A percentile compares a stretch with the other conserved stretches of the same genome.
These are phyloP conservation scores for Mesembrinibis cayennensis DNA, from an alignment of 2,113 vertebrate species.

Conservation along the genomic window DNA sequence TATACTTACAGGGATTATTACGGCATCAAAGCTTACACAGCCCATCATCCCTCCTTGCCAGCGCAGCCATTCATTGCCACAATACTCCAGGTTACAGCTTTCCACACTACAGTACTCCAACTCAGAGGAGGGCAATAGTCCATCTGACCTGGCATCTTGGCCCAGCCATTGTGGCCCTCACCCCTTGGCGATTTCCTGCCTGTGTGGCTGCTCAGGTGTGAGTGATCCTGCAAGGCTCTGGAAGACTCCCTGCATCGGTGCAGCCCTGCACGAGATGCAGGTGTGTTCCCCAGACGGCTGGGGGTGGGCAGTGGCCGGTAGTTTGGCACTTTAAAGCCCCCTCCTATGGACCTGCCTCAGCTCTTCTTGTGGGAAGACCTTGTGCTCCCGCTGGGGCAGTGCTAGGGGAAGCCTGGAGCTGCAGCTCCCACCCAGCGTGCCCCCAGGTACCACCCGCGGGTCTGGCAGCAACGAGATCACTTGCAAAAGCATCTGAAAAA, in stretches of 20 bases:
- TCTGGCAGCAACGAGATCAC: neutral
- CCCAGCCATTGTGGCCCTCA: too few species aligned
- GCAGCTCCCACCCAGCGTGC: neutral
- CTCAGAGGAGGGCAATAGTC: neutral
- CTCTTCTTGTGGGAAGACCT: neutral
- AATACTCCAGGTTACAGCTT: neutral
- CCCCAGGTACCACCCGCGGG: neutral
- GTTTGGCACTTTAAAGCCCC: neutral
- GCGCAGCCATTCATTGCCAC: neutral
- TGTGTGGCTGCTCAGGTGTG: fast-evolving
- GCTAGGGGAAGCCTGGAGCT: neutral
- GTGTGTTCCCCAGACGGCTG: neutral
- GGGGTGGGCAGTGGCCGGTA: too few species aligned
- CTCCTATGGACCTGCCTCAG: neutral
- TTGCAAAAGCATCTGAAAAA: neutral
- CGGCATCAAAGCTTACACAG: fast-evolving
- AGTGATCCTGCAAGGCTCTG: neutral
- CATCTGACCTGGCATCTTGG: neutral
- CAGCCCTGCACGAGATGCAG: neutral
- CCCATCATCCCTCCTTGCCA: neutral
- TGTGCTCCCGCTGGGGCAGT: neutral
- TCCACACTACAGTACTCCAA: neutral
- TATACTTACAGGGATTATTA: neutral
- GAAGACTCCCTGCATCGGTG: too few species aligned
- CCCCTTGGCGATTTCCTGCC: neutral